phyloP scores from a whole-genome alignment of 2,797 vertebrate species.

The Sciurus carolinensis region DNA sequence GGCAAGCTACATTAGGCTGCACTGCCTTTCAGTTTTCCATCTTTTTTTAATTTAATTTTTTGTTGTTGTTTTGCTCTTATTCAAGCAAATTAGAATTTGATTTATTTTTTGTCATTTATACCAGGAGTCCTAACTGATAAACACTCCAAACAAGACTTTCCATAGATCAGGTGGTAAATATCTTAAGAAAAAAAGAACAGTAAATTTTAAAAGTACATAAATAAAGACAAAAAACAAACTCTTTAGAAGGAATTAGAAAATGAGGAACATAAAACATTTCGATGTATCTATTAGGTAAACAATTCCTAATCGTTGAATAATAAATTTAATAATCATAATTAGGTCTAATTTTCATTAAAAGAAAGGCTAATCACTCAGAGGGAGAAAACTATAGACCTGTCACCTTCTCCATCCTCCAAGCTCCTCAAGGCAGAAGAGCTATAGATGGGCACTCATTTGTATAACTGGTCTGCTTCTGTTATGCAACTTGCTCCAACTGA shows the following conservation, averaged over 20 bases:
- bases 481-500: not conserved
- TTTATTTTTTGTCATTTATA: not conserved
- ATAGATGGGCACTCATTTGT: slow-evolving; percentile 31
- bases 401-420: not conserved
- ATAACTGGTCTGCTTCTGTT: slow-evolving; percentile 52
- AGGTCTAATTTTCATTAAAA: slow-evolving; percentile 64
- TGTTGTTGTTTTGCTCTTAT: slow-evolving; percentile 8
- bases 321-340: slow-evolving; percentile 26
- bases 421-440: slow-evolving; percentile 6
- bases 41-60: not conserved
- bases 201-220: no score
- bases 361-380: slow-evolving; percentile 43
- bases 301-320: slow-evolving; percentile 30
- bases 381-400: slow-evolving; percentile 43
- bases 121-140: not conserved
- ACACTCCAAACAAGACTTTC: slow-evolving; percentile 37
- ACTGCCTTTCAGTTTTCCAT: not conserved
- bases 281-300: not conserved
- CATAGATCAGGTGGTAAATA: not conserved
- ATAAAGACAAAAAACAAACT: not conserved
- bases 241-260: slow-evolving; percentile 55
- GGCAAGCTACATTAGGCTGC: not conserved
- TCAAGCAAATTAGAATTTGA: slow-evolving; percentile 27
- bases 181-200: not conserved
- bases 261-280: not conserved